Base-by-base conservation (phyloP, 1,140 invertebrate genomes). In the Battus philenor region DNA sequence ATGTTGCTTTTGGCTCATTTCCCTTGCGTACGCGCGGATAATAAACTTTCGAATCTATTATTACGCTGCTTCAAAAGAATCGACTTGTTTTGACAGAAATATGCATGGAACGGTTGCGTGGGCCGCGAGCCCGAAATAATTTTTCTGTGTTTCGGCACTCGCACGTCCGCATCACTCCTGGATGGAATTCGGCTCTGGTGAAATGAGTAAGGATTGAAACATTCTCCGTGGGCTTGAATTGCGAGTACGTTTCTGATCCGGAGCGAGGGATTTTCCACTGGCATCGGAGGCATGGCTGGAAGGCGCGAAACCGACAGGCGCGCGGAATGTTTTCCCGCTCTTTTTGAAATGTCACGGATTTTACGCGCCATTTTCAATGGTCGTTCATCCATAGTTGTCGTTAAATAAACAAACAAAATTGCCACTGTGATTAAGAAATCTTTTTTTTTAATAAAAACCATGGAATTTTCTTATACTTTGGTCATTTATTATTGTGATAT, bases 101-200 rank as follows among this genome's bases (percentile, higher is more conserved):
- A 7, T 17, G 15, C 29, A 41, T 26, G 10, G 24, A 8, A 41
- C 16, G 12, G 13, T 41, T 1, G 29, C 38, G 38, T 41, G 38
- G 46, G 50, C 57, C 47, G 59, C 34, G 43, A 11, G 6, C n/a
- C 29, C 38, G 47, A 47, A 59, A 50, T 59, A 48, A 62, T 55
- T 59, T 56, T 47, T 12, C 24, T 34, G 27, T 54, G 33, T n/a
- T 20, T 20, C 18, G 18, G 2, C 6, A 20, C 18, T 3, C 6
- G 36, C 31, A 48, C 58, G 48, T 59, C n/a, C 52, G 54, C 57
- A 59, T 48, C 51, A 47, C 39, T 60, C 36, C 57, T n/a, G n/a
- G 46, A 24, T 38, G 62, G 58, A 65, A 66, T 61, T 54, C 20
- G 50, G 8, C 53, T 61, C 58, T 61, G 62, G 54, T 55, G 20